Evolutionary conservation across 2,113 vertebrate genomes (phyloP), one percentile per base, ranked within the genome.

Genomic region (Onychorhynchus coronatus): DNA sequence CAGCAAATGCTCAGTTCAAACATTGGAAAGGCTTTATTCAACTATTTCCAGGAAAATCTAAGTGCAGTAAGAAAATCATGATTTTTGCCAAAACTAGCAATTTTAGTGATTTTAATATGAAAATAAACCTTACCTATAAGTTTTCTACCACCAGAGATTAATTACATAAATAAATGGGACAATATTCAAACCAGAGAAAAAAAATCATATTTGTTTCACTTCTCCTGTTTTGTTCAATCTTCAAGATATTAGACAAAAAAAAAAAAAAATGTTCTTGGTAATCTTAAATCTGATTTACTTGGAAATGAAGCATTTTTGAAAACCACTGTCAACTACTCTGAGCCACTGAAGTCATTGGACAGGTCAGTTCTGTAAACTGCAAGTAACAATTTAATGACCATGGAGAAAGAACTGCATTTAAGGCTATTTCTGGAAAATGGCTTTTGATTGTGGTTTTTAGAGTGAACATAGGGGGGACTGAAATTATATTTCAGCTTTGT

Each of bases 371-470:
- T 71, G 27, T 50, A 66, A 33, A 50, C 39, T 80, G 59, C 22
- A 46, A 0, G 0, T 3, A n/a, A 49, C 10, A 12, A 76, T 25
- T 53, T 16, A 8, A 71, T 27, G 21, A 55, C 59, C 27, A 3
- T 2, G 30, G 44, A 67, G 31, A 52, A 82, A 6, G 30, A 75
- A 16, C 35, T 35, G 42, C 67, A 39, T 33, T 80, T 20, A 46
- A 71, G 28, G 35, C 73, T 62, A 2, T 39, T 91, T 59, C 65
- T 68, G 56, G 68, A 47, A 53, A 91, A 82, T 11, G 37, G 33
- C 33, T 87, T 94, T 82, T 70, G 50, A 80, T 35, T 30, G 24
- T 20, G n/a, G 20, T 10, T 88, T 93, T 53, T 37, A 92, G 46
- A 19, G 39, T 11, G 46, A 86, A 75, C 5, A 7, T 5, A 21